These are phyloP conservation scores for Euphonia xanthogaster DNA, from an alignment of 2,797 vertebrate genomes.

Conservation along the genomic window DNA sequence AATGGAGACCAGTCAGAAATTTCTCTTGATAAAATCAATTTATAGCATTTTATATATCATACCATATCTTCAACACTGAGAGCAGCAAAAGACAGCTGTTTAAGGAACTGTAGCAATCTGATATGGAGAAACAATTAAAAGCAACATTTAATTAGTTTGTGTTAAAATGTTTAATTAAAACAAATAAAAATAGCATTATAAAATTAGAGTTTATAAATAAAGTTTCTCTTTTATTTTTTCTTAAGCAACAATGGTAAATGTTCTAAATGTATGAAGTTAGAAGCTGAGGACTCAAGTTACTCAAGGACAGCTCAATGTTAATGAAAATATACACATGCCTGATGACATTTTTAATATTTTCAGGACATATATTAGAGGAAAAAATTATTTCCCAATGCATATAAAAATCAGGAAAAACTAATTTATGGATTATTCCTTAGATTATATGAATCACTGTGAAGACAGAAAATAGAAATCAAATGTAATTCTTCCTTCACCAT, in stretches of 20 bases:
- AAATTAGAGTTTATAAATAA: neutral
- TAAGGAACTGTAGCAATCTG: neutral
- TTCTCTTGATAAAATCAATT: neutral
- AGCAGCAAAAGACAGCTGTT: neutral
- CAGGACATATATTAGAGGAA: neutral
- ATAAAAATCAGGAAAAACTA: neutral
- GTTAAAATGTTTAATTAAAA: neutral
- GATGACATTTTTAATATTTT: neutral
- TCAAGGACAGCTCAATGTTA: neutral
- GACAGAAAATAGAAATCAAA: neutral
- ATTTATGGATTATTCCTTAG: neutral
- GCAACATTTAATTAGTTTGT: neutral
- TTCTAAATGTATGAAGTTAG: neutral
- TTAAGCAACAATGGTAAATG: neutral
- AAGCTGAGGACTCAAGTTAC: neutral
- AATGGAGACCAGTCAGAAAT: neutral
- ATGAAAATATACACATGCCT: neutral
- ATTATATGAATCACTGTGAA: neutral
- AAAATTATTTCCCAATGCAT: neutral
- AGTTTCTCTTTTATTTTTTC: neutral
- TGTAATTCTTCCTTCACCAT: neutral
- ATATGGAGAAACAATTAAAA: neutral
- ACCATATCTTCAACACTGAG: neutral
- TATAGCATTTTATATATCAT: neutral
- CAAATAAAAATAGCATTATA: neutral